phyloP scores from a whole-genome alignment of 2,113 vertebrate genomes.

The Corythaixoides concolor region DNA sequence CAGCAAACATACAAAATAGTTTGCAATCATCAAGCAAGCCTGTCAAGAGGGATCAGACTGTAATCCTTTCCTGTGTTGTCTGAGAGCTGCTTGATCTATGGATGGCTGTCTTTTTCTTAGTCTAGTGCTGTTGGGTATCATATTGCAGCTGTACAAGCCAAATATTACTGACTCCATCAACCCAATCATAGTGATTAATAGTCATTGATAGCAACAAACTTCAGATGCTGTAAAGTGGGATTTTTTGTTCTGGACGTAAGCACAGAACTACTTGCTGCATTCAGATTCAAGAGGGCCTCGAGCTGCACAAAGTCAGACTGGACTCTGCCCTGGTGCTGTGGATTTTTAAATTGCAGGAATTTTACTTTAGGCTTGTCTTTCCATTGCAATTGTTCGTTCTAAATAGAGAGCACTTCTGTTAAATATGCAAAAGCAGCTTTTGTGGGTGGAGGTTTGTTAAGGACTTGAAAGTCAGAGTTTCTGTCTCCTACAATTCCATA shows the following conservation, averaged over 20 bases:
- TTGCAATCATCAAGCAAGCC: background rate
- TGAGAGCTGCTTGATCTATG: background rate
- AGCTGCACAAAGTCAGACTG: fast-evolving
- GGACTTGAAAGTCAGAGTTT: background rate
- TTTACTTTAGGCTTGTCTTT: background rate
- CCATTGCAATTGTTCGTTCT: background rate
- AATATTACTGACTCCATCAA: background rate
- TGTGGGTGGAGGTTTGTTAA: background rate
- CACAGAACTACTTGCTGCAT: background rate
- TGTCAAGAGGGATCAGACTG: background rate
- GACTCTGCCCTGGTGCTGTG: background rate
- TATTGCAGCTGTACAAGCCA: background rate
- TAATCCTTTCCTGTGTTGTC: background rate
- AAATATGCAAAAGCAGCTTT: background rate
- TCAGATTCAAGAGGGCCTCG: background rate
- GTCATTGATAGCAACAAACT: background rate
- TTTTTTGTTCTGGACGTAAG: fast-evolving
- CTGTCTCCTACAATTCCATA: background rate
- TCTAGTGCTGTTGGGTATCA: background rate
- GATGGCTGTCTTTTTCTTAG: background rate
- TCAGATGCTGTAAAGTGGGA: background rate
- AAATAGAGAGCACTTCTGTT: background rate
- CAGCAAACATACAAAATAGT: background rate
- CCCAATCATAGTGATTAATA: background rate
- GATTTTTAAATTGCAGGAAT: background rate